Base-by-base conservation (phyloP, 2,797 vertebrate species). In the Enteromius thamalakanensis region DNA sequence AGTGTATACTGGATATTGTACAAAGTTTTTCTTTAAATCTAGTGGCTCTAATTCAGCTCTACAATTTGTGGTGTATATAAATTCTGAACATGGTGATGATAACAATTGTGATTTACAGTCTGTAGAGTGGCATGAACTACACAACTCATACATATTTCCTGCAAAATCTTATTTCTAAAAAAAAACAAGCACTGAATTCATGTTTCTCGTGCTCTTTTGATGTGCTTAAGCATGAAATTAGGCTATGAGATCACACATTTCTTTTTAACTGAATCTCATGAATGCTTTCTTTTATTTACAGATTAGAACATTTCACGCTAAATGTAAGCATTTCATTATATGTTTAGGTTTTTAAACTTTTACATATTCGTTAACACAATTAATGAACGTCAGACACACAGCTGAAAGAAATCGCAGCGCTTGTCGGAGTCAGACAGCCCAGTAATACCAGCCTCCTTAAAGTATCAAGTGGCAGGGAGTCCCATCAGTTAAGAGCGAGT, bases 401-500 rank as follows among this genome's bases (percentile, higher is more conserved):
- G 60, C 62, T 82, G 32, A 65, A 82, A 67, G 62, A 32, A 82
- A 17, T 32, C 7, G 11, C 42, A 32, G 29, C n/a, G 29, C 23
- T 75, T 55, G 60, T 76, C 47, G 3, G 53, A 77, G 74, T 83
- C 81, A 77, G 74, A 77, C 49, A 69, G 74, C 64, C 11, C 51
- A 17, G 29, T 78, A 78, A 70, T 70, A 71, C 68, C 68, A 58
- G 69, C 68, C 84, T 78, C 60, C 60, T 85, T 85, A 81, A 83
- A 85, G 76, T 81, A 81, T 79, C 79, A 83, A 68, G 79, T 71
- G 82, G 23, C 76, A 75, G 79, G 68, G 70, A 77, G 79, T 49
- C 53, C 71, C 55, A 82, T 86, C 81, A 86, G 82, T 85, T 77
- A 47, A 37, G 55, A 89, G 90, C 89, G 89, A 72, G 37, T 81